Conservation (phyloP, 2,888 invertebrate species). For the Tigriopus californicus region DNA sequence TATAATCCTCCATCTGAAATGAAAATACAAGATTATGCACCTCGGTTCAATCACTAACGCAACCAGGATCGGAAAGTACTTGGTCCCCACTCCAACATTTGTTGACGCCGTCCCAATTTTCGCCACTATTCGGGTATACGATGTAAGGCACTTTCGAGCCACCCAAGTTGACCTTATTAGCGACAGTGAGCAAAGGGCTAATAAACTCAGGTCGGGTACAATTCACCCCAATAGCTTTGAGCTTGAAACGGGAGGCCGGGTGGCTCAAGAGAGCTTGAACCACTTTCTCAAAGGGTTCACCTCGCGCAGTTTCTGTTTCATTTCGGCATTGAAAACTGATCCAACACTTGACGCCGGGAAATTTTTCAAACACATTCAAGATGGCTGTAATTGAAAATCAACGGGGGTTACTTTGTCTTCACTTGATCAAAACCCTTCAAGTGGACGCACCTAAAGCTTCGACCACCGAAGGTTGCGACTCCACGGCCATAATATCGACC, state of each 20-base stretch:
- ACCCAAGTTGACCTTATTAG: constrained; percentile 20
- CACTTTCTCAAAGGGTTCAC: constrained; percentile 55
- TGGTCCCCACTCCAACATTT: constrained; percentile 34
- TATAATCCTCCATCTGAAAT: not conserved
- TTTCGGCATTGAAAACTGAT: constrained; percentile 69
- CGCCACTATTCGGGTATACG: constrained; percentile 84
- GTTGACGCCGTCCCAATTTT: constrained; percentile 43
- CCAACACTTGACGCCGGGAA: constrained; percentile 62
- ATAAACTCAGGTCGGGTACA: constrained; percentile 54
- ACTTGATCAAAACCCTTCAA: too few species aligned
- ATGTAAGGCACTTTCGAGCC: constrained; percentile 43
- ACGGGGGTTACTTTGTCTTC: too few species aligned
- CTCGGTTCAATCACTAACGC: too few species aligned
- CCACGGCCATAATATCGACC: constrained; percentile 66
- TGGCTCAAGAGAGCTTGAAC: constrained; percentile 37
- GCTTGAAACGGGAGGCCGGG: constrained; percentile 39
- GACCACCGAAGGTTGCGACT: constrained; percentile 67
- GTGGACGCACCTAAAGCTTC: constrained; percentile 43
- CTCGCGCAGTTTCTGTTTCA: constrained; percentile 46
- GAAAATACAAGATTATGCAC: too few species aligned
- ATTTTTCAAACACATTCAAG: constrained; percentile 54
- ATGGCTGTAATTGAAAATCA: constrained; percentile 33
- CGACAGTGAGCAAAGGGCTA: constrained; percentile 35
- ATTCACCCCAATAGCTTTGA: constrained; percentile 74
- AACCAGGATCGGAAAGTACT: too few species aligned